Conservation (phyloP, 2,888 invertebrate species). For the Cheiracanthium punctorium region DNA sequence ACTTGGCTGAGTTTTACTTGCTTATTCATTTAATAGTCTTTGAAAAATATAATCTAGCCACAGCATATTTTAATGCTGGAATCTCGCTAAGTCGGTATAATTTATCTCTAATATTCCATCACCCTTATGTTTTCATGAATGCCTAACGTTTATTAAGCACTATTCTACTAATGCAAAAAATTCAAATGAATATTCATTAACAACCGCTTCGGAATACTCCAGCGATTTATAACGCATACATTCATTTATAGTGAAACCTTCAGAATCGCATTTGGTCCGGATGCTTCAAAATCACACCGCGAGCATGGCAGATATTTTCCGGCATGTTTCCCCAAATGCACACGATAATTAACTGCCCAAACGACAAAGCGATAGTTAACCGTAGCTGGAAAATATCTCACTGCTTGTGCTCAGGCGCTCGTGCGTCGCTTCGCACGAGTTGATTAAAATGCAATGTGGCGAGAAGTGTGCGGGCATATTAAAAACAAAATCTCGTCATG, state of each 20-base stretch:
- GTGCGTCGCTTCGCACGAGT: background rate
- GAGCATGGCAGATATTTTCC: background rate
- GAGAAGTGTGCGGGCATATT: background rate
- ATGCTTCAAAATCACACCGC: background rate
- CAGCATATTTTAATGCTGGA: too few species aligned
- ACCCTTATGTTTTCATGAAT: too few species aligned
- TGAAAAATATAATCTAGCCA: too few species aligned
- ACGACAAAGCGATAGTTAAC: conserved; percentile 8
- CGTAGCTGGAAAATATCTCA: background rate
- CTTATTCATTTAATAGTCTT: too few species aligned
- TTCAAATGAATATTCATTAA: background rate
- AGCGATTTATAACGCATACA: background rate
- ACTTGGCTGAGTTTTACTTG: too few species aligned
- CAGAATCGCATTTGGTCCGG: background rate
- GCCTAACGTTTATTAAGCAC: too few species aligned
- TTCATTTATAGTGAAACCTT: background rate
- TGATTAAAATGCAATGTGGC: conserved; percentile 21
- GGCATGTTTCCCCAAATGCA: background rate
- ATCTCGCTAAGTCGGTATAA: too few species aligned
- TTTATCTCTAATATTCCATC: too few species aligned
- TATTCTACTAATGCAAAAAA: too few species aligned
- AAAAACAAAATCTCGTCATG: conserved; percentile 19
- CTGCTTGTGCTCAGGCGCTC: background rate
- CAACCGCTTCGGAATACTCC: background rate
- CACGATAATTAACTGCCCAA: background rate